These are phyloP conservation scores for Aleiodes alternator DNA, from an alignment of 2,888 invertebrate species.

Conservation along the genomic window DNA sequence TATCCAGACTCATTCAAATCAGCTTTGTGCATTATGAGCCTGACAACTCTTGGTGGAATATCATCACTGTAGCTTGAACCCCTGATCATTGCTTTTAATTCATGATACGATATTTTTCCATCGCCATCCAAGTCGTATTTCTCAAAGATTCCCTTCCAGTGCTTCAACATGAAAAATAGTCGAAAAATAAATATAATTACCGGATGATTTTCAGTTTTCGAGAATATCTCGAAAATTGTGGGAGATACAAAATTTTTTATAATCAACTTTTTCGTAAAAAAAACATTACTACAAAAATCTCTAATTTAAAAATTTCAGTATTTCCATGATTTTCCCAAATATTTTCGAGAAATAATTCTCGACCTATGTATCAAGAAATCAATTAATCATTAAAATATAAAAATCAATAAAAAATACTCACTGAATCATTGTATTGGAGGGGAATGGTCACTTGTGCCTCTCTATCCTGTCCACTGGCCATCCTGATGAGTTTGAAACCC, in stretches of 20 bases:
- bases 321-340: too few relatives aligned
- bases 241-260: too few relatives aligned
- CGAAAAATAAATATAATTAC: not conserved
- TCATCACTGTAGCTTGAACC: constrained; percentile 81
- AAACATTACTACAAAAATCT: too few relatives aligned
- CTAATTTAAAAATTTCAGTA: too few relatives aligned
- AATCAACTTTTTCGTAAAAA: too few relatives aligned
- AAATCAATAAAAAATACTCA: constrained; percentile 60
- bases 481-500: constrained; percentile 69
- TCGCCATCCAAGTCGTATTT: constrained; percentile 84
- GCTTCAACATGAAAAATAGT: constrained; percentile 64
- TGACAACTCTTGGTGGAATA: constrained; percentile 82
- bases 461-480: constrained; percentile 69
- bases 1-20: constrained; percentile 82
- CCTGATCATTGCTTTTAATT: constrained; percentile 80
- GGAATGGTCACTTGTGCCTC: constrained; percentile 71
- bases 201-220: too few relatives aligned
- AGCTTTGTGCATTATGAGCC: constrained; percentile 81
- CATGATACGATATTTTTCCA: constrained; percentile 82
- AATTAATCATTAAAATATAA: too few relatives aligned
- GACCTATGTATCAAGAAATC: too few relatives aligned
- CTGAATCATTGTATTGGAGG: constrained; percentile 70
- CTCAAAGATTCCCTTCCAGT: constrained; percentile 73
- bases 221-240: too few relatives aligned
- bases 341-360: too few relatives aligned